These are phyloP conservation scores for Cliona cf. orientalis DNA, from an alignment of 37 sponge, comb jelly and placozoan genomes.

Conservation along the genomic window DNA sequence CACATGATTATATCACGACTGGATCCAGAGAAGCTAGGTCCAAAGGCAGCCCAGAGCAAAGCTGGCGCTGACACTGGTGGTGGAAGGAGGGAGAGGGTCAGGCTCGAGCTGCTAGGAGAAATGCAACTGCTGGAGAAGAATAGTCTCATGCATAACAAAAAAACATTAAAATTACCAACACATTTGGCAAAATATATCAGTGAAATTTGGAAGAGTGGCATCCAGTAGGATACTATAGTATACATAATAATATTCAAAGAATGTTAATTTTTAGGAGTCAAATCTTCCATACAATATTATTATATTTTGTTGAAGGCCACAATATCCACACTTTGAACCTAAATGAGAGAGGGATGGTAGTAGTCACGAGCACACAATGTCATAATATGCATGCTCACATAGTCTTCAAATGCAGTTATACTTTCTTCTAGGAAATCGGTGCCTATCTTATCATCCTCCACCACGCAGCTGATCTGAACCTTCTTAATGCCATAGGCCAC, in stretches of 20 bases:
- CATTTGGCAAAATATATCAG: slow-evolving; percentile 24
- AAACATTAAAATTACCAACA: slow-evolving; percentile 16
- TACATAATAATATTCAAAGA: no score
- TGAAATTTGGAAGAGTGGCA: slow-evolving; percentile 50
- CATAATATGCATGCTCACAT: slow-evolving; percentile 27
- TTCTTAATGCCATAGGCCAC: slow-evolving; percentile 95
- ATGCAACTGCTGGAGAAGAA: no score
- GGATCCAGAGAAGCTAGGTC: background rate
- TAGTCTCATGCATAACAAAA: background rate
- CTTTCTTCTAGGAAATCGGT: slow-evolving; percentile 90
- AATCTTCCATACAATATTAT: no score
- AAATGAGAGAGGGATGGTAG: background rate
- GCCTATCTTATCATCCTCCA: slow-evolving; percentile 94
- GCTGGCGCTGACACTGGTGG: background rate
- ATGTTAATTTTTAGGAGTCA: background rate
- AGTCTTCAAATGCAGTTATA: slow-evolving; percentile 83
- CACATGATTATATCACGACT: background rate
- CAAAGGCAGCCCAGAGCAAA: background rate
- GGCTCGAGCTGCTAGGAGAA: no score
- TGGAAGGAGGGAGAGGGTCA: background rate
- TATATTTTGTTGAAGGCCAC: slow-evolving; percentile 93
- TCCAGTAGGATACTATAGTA: no score
- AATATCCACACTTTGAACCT: slow-evolving; percentile 91
- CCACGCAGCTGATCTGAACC: slow-evolving; percentile 88
- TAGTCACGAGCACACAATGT: background rate